Evolutionary conservation across 2,888 invertebrate genomes (phyloP).

Genomic region (Schizotus pectinicornis): DNA sequence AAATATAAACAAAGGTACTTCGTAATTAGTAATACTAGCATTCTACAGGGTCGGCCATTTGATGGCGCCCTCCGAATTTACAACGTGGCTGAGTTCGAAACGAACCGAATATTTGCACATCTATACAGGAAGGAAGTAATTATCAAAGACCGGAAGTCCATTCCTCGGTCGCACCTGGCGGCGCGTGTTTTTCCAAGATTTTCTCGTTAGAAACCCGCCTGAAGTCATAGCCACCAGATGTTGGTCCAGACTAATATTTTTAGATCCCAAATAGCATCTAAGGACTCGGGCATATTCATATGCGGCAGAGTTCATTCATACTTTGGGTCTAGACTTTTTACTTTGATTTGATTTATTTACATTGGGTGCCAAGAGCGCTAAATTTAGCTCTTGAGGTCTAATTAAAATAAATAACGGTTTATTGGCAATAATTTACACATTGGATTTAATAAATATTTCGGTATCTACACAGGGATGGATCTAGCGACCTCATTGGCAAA

Average conservation of each 20-base stretch:
- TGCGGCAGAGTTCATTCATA: slow-evolving; percentile 42
- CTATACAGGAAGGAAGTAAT: slow-evolving; percentile 28
- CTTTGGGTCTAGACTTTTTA: slow-evolving; percentile 36
- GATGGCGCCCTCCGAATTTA: slow-evolving; percentile 10
- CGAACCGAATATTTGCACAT: slow-evolving; percentile 15
- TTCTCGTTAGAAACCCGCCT: no score
- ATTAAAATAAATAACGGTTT: slow-evolving; percentile 44
- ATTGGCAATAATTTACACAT: slow-evolving; percentile 45
- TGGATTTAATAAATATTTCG: slow-evolving; percentile 40
- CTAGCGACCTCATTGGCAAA: no score
- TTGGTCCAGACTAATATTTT: slow-evolving; percentile 27
- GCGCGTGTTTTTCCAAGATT: slow-evolving; percentile 5
- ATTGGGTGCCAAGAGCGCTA: slow-evolving; percentile 41
- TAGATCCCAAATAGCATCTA: slow-evolving; percentile 33
- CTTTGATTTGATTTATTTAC: slow-evolving; percentile 39
- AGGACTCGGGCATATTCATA: slow-evolving; percentile 33
- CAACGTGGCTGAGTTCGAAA: slow-evolving; percentile 14
- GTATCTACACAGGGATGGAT: slow-evolving; percentile 33
- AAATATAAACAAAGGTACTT: slow-evolving; percentile 27
- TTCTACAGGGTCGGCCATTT: slow-evolving; percentile 6
- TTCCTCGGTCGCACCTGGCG: slow-evolving; percentile 20
- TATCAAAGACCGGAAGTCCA: slow-evolving; percentile 25
- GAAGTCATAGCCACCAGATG: slow-evolving; percentile 24
- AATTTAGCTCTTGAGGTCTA: slow-evolving; percentile 33
- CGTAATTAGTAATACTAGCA: slow-evolving; percentile 26